phyloP scores from a whole-genome alignment of 2,113 vertebrate species.

The Ophthalmolycus amberensis region DNA sequence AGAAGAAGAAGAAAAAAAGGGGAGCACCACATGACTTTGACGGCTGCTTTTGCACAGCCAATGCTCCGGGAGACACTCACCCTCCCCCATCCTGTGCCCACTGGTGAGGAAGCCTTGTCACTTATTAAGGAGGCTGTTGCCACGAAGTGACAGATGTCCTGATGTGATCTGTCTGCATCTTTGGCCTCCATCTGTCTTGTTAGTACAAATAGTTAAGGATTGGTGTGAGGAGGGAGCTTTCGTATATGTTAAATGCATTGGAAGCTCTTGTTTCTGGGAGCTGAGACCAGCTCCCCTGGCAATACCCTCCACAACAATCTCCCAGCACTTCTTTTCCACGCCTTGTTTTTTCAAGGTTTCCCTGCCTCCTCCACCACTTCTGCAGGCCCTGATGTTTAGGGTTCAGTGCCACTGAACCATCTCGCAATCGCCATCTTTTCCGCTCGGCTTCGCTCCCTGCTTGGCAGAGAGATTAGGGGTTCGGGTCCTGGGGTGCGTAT shows the following conservation, averaged over 20 bases:
- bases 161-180: slow-evolving; percentile 90
- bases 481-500: slow-evolving; percentile 84
- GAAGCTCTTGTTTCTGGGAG: slow-evolving; percentile 77
- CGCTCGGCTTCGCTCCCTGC: slow-evolving; percentile 87
- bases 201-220: slow-evolving; percentile 88
- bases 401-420: slow-evolving; percentile 88
- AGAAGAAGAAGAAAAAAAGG: neutral
- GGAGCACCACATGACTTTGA: slow-evolving; percentile 80
- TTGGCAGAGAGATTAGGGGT: slow-evolving; percentile 89
- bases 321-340: slow-evolving; percentile 84
- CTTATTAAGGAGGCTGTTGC: slow-evolving; percentile 90
- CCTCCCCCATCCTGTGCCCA: slow-evolving; percentile 75
- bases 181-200: slow-evolving; percentile 86
- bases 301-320: slow-evolving; percentile 79
- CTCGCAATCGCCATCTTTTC: slow-evolving; percentile 90
- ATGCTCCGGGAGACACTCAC: slow-evolving; percentile 69
- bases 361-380: slow-evolving; percentile 83
- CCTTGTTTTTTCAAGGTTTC: slow-evolving; percentile 50
- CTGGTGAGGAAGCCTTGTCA: slow-evolving; percentile 87
- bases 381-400: slow-evolving; percentile 83
- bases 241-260: slow-evolving; percentile 94
- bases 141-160: slow-evolving; percentile 97
- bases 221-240: slow-evolving; percentile 80
- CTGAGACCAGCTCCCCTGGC: slow-evolving; percentile 77
- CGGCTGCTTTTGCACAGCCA: slow-evolving; percentile 67